Evolutionary conservation across 2,113 vertebrate genomes (phyloP), one percentile per base, ranked within the genome.

Genomic region (Puma concolor): DNA sequence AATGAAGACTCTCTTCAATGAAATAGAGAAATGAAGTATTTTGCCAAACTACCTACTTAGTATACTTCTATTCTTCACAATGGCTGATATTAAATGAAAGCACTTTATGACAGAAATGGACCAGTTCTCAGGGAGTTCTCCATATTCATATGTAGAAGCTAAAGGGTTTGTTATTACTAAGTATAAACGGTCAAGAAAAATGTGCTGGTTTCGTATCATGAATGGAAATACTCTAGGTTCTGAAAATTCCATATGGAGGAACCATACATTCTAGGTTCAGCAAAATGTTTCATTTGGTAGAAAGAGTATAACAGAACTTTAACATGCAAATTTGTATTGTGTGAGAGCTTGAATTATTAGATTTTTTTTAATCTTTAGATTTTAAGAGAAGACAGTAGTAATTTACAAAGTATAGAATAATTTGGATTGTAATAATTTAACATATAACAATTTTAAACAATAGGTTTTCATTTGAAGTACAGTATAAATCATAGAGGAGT

Each of bases 251-350:
- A 27, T 66, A 94, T 38, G 41, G 63, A 88, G 50, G 71, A 88
- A 89, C 33, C 41, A 76, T 36, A 41, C 21, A 69, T 74, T 92
- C 77, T 89, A 94, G 8, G 33, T 36, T 94, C 33, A 94, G 69
- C 10, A 48, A 82, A 92, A 92, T 80, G 25, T 60, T 76, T 76
- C 44, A 76, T 31, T 85, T 86, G 36, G 60, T 79, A 87, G 52
- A 96, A 82, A 91, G 96, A 91, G 14, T 87, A 41, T 74, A 94
- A 94, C 31, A 14, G 4, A 88, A 67, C 14, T 91, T 41, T 69
- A 95, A 72, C 33, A 29, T 1, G 27, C 38, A 57, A 91, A 88
- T 71, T 66, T 84, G 5, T 48, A 83, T 36, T 86, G 76, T 64
- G 48, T 79, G 27, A 50, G 33, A 91, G n/a, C 50, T 41, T 97